A percentile compares a stretch with the other conserved stretches of the same genome.
Conservation (phyloP, 2,888 invertebrate species). For the Iphiclides podalirius region DNA sequence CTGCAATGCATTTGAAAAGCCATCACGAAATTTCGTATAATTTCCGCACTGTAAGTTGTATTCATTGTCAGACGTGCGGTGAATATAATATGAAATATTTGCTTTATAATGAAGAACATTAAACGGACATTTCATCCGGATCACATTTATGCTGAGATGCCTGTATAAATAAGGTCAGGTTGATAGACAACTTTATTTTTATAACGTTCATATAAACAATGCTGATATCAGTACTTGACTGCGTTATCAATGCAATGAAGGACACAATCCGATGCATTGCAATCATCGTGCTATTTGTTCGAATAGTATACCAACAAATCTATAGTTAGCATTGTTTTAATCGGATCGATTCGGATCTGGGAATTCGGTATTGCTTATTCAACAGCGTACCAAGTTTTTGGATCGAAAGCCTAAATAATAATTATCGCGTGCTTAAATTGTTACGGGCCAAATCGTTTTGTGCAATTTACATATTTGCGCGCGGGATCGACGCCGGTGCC, state of each 20-base stretch:
- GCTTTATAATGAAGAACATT: slow-evolving; percentile 7
- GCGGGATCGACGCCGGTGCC: slow-evolving; percentile 51
- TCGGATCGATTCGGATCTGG: slow-evolving; percentile 19
- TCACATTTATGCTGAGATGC: slow-evolving; percentile 36
- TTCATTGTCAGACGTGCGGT: background rate
- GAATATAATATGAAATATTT: slow-evolving; percentile 1
- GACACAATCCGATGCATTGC: slow-evolving; percentile 33
- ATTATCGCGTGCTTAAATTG: slow-evolving; percentile 26
- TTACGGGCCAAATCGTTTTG: slow-evolving; percentile 32
- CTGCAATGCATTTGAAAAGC: too few relatives aligned
- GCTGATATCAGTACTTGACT: slow-evolving; percentile 19
- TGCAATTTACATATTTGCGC: slow-evolving; percentile 23
- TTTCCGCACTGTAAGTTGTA: background rate
- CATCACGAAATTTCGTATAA: background rate
- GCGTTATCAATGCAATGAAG: slow-evolving; percentile 42
- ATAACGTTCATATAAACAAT: slow-evolving; percentile 42
- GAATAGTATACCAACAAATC: slow-evolving; percentile 8
- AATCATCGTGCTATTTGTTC: slow-evolving; percentile 20
- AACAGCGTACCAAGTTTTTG: slow-evolving; percentile 9
- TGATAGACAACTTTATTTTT: slow-evolving; percentile 37
- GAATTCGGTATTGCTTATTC: slow-evolving; percentile 8
- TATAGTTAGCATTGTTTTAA: slow-evolving; percentile 15
- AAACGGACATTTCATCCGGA: background rate
- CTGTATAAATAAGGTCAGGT: slow-evolving; percentile 42
- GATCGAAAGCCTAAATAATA: slow-evolving; percentile 14